Evolutionary conservation across 2,888 invertebrate genomes (phyloP).

Genomic region (Hermaeophaga mercurialis): DNA sequence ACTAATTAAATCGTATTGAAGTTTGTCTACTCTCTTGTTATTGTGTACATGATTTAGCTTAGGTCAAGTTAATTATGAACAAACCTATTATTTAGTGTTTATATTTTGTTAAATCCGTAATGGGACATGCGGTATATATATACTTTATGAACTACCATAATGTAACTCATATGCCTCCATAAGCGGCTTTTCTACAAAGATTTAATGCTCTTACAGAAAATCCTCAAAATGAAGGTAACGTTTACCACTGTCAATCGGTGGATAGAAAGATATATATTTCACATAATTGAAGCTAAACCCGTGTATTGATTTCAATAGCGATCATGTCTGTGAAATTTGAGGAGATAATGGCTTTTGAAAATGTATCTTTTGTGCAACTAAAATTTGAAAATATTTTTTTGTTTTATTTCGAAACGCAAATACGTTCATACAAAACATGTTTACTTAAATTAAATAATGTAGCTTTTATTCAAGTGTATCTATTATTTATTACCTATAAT

Average conservation of each 20-base stretch:
- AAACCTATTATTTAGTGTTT: no score
- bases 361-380: background rate
- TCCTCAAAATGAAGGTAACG: constrained; percentile 5
- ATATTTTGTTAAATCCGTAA: no score
- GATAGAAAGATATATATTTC: constrained; percentile 1
- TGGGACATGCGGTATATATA: background rate
- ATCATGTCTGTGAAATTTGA: background rate
- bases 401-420: no score
- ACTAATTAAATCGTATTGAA: no score
- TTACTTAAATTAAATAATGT: no score
- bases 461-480: no score
- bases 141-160: constrained; percentile 13
- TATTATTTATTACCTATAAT: no score
- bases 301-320: constrained; percentile 1
- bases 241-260: constrained; percentile 4
- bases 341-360: background rate
- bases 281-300: constrained; percentile 9
- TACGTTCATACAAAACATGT: no score
- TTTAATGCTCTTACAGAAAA: constrained; percentile 24
- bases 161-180: constrained; percentile 11
- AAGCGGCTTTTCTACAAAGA: constrained; percentile 15
- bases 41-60: no score
- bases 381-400: no score
- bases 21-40: no score
- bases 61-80: no score